Evolutionary conservation across 2,888 invertebrate species (phyloP), one percentile per base, ranked within the genome.

Genomic region (Drosophila neotestacea): DNA sequence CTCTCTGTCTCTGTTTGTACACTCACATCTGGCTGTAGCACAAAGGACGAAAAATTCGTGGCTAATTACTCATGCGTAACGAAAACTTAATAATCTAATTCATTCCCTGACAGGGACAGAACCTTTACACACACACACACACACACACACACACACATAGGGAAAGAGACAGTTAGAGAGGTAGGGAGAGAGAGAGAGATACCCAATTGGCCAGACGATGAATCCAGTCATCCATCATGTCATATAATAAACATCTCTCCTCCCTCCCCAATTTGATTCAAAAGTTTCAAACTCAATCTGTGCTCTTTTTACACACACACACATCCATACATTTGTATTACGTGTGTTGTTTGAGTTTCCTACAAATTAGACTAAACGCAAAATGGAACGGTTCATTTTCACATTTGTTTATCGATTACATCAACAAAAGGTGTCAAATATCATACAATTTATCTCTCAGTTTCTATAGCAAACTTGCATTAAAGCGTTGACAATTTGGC

Each of bases 21-120:
- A 13, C 47, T 50, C 46, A 28, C 38, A 28, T 47, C 65, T 56
- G 61, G 27, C 34, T 36, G 27, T 6, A 5, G 30, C 65, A 63
- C 58, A 68, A 68, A 79, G 79, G 54, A 70, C 62, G 47, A 54
- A 67, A 66, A 69, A 73, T 69, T 69, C 67, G 73, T 83, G 66
- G 70, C 78, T 86, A 81, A 84, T 84, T 84, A 81, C 76, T 88
- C 81, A 88, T 75, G 84, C 88, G 86, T 78, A 86, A 76, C 78
- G 55, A 69, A 80, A 88, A 88, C 81, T 88, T 85, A 85, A 67
- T 74, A 85, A 88, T 71, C 77, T 77, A 71, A 77, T 71, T 79
- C 70, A 48, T 60, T 38, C 59, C 59, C 51, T 59, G 75, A 55
- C 59, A 60, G 56, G 59, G 48, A 36, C 38, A 30, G 7, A 32